Evolutionary conservation across 2,888 invertebrate species (phyloP).

Genomic region (Pasiphila rectangulata): DNA sequence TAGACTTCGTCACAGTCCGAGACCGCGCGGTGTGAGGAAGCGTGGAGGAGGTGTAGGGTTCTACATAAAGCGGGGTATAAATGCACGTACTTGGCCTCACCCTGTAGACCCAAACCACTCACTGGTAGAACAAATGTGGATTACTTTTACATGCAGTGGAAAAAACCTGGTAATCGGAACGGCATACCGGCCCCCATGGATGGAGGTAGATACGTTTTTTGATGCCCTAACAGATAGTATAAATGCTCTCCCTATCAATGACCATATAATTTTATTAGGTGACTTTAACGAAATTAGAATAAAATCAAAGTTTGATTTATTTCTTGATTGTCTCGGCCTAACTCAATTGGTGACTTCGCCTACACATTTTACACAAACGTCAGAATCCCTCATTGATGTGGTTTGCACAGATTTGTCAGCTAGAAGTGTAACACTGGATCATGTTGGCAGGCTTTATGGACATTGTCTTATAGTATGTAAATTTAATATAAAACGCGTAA

Average conservation of each 20-base stretch:
- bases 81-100: background rate
- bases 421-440: constrained; percentile 3
- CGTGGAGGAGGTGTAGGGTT: constrained; percentile 29
- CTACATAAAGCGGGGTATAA: constrained; percentile 16
- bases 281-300: constrained; percentile 19
- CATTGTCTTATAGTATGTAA: constrained; percentile 7
- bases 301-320: constrained; percentile 1
- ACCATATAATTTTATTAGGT: constrained; percentile 18
- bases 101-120: constrained; percentile 3
- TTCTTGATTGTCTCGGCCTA: constrained; percentile 1
- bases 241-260: constrained; percentile 4
- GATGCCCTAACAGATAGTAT: constrained; percentile 9
- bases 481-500: constrained; percentile 5
- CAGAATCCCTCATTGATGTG: constrained; percentile 11
- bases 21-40: constrained; percentile 7
- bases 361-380: constrained; percentile 9
- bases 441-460: constrained; percentile 5
- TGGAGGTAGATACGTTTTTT: constrained; percentile 2
- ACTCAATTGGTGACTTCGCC: too few species aligned
- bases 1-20: constrained; percentile 20
- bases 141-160: background rate
- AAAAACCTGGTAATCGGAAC: background rate
- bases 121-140: constrained; percentile 22
- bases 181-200: background rate
- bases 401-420: constrained; percentile 8